These are phyloP conservation scores for Epizoanthus ramosus DNA, from an alignment of 92 coral and sea anemone genomes.

Conservation along the genomic window DNA sequence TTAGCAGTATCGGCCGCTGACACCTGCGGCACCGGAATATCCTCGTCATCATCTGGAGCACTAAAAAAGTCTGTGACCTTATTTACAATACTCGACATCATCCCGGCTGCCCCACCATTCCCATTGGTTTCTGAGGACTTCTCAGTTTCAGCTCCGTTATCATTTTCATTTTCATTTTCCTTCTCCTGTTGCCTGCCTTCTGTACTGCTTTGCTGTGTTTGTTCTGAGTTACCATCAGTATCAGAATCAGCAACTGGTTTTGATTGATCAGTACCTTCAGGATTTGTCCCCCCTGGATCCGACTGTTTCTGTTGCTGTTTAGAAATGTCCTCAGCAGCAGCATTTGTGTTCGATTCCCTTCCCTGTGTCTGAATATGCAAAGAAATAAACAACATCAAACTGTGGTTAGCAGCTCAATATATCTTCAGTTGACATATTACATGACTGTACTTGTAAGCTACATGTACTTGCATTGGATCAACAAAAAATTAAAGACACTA, in stretches of 20 bases:
- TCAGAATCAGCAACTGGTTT: neutral
- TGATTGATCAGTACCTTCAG: constrained; percentile 4
- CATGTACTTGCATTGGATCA: too few species aligned
- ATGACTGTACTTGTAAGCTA: too few species aligned
- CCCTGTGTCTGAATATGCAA: constrained; percentile 9
- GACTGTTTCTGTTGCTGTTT: neutral
- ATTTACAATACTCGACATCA: constrained; percentile 39
- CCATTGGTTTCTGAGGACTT: constrained; percentile 9
- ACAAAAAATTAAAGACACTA: too few species aligned
- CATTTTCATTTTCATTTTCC: neutral
- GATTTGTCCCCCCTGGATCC: neutral
- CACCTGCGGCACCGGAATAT: constrained; percentile 12
- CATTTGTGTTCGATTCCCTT: neutral
- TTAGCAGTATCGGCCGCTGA: constrained; percentile 23
- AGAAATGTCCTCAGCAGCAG: neutral
- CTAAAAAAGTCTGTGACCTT: constrained; percentile 43
- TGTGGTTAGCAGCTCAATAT: too few species aligned
- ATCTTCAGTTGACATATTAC: too few species aligned
- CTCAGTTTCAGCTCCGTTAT: neutral
- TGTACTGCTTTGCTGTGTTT: neutral
- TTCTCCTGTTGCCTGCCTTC: constrained; percentile 1
- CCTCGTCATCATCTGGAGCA: constrained; percentile 40
- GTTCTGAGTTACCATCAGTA: constrained; percentile 15
- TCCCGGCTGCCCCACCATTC: constrained; percentile 41
- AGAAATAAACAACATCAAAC: too few species aligned